phyloP scores from a whole-genome alignment of 1,140 invertebrate species.

The Danaus plexippus region DNA sequence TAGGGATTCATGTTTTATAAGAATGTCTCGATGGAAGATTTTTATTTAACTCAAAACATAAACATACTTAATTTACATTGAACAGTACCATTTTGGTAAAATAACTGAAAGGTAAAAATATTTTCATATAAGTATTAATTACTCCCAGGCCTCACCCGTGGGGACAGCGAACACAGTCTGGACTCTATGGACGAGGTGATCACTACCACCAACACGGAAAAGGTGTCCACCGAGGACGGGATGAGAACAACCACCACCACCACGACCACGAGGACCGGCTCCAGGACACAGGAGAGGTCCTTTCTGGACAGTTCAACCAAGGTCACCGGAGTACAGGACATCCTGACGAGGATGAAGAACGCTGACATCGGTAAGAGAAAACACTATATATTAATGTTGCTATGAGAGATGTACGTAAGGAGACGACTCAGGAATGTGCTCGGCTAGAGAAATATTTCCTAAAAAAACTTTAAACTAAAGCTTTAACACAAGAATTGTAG shows the following conservation, averaged over 20 bases:
- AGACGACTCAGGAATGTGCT: no score
- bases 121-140: neutral
- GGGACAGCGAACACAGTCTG: conserved; percentile 55
- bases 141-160: conserved; percentile 36
- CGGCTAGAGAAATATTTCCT: no score
- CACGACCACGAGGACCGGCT: conserved; percentile 17
- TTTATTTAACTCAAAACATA: no score
- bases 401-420: no score
- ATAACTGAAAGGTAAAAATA: neutral
- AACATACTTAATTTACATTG: no score
- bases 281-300: conserved; percentile 42
- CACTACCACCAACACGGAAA: conserved; percentile 43
- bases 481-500: no score
- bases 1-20: neutral
- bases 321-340: conserved; percentile 81
- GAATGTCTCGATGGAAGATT: no score
- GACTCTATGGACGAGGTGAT: conserved; percentile 46
- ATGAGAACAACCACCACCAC: conserved; percentile 41
- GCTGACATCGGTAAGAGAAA: conserved; percentile 74
- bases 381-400: neutral
- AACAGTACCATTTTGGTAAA: no score
- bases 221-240: conserved; percentile 29
- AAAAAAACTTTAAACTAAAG: no score
- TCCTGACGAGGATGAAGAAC: conserved; percentile 81
- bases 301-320: conserved; percentile 79